Evolutionary conservation across 2,797 vertebrate species (phyloP).

Genomic region (Odontamblyopus lacepedii): DNA sequence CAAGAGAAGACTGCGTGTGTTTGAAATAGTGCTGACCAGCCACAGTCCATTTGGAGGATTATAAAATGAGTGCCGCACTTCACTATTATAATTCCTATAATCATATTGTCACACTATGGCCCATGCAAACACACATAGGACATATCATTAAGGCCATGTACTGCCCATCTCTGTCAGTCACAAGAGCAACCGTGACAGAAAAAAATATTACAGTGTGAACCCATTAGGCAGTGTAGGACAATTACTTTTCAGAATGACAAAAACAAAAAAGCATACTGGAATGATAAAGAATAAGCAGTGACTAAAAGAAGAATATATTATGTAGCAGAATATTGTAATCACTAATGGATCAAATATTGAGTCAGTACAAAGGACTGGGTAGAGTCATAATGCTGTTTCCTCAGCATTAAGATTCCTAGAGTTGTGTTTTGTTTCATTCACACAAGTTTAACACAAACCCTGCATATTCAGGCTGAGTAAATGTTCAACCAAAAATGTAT

Average conservation of each 20-base stretch:
- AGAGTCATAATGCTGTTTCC: not conserved
- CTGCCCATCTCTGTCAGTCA: constrained; percentile 50
- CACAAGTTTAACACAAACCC: too few relatives aligned
- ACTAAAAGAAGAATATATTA: not conserved
- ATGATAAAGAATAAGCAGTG: constrained; percentile 14
- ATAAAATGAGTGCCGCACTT: constrained; percentile 55
- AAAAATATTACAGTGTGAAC: constrained; percentile 18
- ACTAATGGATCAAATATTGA: constrained; percentile 27
- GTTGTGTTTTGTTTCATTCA: too few relatives aligned
- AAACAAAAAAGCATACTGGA: constrained; percentile 22
- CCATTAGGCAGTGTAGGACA: constrained; percentile 20
- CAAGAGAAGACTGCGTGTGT: constrained; percentile 4
- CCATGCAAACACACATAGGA: constrained; percentile 44
- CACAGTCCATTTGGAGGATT: constrained; percentile 63
- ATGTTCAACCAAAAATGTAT: too few relatives aligned
- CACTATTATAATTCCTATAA: constrained; percentile 59
- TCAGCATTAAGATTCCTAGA: too few relatives aligned
- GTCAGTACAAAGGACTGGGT: not conserved
- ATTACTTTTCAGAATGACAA: constrained; percentile 32
- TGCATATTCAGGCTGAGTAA: too few relatives aligned
- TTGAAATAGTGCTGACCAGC: constrained; percentile 33
- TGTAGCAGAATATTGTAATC: constrained; percentile 16
- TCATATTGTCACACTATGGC: constrained; percentile 57
- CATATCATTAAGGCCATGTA: constrained; percentile 50
- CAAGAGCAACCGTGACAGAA: constrained; percentile 36